A percentile compares a stretch with the other conserved stretches of the same genome.
Evolutionary conservation across 2,888 invertebrate species (phyloP).

Genomic region (Melieria omissa): DNA sequence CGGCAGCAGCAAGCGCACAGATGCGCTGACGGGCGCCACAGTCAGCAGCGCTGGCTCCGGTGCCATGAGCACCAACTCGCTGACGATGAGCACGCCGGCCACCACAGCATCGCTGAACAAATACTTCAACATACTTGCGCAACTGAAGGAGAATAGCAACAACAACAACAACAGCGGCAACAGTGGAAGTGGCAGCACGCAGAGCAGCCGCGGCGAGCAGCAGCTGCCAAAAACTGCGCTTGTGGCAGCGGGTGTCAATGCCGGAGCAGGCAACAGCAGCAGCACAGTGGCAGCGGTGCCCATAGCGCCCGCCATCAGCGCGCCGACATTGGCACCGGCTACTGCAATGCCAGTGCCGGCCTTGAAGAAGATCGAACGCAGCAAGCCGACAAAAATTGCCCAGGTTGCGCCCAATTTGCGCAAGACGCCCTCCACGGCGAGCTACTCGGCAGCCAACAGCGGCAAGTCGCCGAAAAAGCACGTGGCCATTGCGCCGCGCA

Average conservation of each 20-base stretch:
- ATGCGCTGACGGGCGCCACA: slow-evolving; percentile 35
- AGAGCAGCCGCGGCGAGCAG: background rate
- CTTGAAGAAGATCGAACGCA: slow-evolving; percentile 66
- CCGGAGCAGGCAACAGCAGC: slow-evolving; percentile 1
- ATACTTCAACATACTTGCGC: slow-evolving; percentile 63
- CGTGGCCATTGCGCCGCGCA: slow-evolving; percentile 66
- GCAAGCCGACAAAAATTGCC: slow-evolving; percentile 66
- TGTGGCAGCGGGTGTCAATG: background rate
- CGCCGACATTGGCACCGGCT: slow-evolving; percentile 30
- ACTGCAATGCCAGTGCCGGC: slow-evolving; percentile 58
- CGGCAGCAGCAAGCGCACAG: slow-evolving; percentile 65
- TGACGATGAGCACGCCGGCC: slow-evolving; percentile 59
- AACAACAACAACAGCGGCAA: slow-evolving; percentile 16
- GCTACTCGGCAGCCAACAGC: slow-evolving; percentile 32
- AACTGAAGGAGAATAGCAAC: slow-evolving; percentile 55
- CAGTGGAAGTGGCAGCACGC: background rate
- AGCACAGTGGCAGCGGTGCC: slow-evolving; percentile 24
- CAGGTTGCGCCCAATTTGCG: slow-evolving; percentile 66
- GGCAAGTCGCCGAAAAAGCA: slow-evolving; percentile 67
- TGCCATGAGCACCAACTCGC: slow-evolving; percentile 45
- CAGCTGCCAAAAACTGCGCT: background rate
- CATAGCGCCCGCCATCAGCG: slow-evolving; percentile 27
- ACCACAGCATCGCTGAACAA: slow-evolving; percentile 63
- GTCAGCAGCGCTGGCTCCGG: slow-evolving; percentile 24
- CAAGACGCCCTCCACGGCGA: slow-evolving; percentile 56